Percentiles rank a stretch among this genome's conserved stretches.
phyloP scores from a whole-genome alignment of 2,113 vertebrate genomes.

The Hippolais icterina region DNA sequence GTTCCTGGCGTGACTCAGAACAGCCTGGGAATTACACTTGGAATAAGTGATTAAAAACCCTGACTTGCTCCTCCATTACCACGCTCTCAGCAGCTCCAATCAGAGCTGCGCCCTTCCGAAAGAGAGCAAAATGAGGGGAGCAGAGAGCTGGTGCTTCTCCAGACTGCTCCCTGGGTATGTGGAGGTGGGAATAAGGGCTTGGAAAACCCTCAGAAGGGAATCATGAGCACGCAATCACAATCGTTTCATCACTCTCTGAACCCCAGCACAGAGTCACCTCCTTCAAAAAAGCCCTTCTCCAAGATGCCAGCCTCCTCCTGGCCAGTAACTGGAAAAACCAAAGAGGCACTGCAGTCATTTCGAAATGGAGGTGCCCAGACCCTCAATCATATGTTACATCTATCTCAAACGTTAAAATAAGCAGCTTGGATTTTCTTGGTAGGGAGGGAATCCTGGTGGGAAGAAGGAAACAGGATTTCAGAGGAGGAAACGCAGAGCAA shows the following conservation, averaged over 20 bases:
- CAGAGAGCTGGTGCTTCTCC: background rate
- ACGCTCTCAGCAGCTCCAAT: accelerated
- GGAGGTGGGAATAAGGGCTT: background rate
- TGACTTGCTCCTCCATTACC: background rate
- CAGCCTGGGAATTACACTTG: background rate
- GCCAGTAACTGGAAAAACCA: background rate
- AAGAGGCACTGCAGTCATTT: background rate
- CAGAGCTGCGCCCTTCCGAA: background rate
- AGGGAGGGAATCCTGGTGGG: background rate
- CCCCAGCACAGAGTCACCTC: background rate
- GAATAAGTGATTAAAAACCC: slow-evolving; percentile 20
- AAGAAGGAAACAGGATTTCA: background rate
- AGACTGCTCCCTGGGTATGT: background rate
- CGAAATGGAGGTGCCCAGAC: background rate
- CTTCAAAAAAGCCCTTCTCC: background rate
- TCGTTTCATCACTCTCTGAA: background rate
- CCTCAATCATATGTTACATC: background rate
- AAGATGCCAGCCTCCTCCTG: background rate
- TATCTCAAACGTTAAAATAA: background rate
- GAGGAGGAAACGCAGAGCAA: background rate
- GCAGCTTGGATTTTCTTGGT: background rate
- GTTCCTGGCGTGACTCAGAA: background rate
- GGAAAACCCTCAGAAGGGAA: background rate
- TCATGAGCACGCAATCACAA: background rate
- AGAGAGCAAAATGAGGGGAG: background rate